Base-by-base conservation (phyloP, 2,888 invertebrate species). In the Crematogaster levior region DNA sequence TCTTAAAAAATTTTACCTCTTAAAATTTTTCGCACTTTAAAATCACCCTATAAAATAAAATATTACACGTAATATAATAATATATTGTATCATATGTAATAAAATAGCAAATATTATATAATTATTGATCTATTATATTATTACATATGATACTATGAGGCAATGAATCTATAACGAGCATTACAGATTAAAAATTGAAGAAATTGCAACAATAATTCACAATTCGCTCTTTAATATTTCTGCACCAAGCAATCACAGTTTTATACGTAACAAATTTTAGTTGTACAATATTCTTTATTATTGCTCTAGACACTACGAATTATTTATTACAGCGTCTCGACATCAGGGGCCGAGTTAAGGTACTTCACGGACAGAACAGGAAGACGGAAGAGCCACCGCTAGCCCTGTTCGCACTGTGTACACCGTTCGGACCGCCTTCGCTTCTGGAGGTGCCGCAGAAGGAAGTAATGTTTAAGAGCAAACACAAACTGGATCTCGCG, bases 401-500 rank as follows among this genome's bases (percentile, higher is more conserved):
- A 93, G 99, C 98, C 1, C 95, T 99, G 74, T 99, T 99, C 93
- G 99, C 99, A 85, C 97, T 99, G 81, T 99, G 99, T 95, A 99
- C 99, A 3, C 99, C 99, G 0, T 99, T 99, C 93, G 99, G 99
- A 0, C 99, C 99, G 18, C 99, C 99, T 30, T 99, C 99, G 81
- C 95, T 99, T 73, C 96, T 99, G 81, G 99, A 99, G 95, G 98
- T 99, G 89, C 99, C 99, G 5, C 98, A 99, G 93, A 99, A 99
- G 94, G 99, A 99, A 95, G 98, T 99, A 91, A 99, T 99, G 97
- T 99, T 99, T 95, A 99, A 99, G 95, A 99, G 99, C 94, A 99
- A 99, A 95, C 99, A 99, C 95, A 99, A 99, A 94, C 96, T 99
- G 92, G 99, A 99, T 95, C 96, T 99, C 82, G 97, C 98, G 85